Conservation (phyloP, 1,140 invertebrate species). For the Sinella curviseta region DNA sequence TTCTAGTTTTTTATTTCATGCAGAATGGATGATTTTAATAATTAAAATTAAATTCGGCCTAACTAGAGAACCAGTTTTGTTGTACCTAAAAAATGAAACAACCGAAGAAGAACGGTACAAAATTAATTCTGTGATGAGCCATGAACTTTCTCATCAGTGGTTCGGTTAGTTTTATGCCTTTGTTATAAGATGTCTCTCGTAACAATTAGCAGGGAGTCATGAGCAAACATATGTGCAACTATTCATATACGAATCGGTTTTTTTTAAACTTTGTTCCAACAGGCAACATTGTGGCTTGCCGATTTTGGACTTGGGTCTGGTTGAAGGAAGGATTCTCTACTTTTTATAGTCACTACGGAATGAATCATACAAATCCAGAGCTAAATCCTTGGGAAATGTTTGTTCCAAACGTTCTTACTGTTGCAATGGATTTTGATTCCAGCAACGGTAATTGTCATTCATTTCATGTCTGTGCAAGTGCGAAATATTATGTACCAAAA, state of each 20-base stretch:
- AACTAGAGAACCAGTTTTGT: slow-evolving; percentile 37
- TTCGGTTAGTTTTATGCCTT: slow-evolving; percentile 73
- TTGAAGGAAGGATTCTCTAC: slow-evolving; percentile 40
- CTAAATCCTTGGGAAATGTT: slow-evolving; percentile 34
- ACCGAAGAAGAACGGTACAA: slow-evolving; percentile 33
- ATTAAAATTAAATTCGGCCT: too few relatives aligned
- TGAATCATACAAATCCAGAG: slow-evolving; percentile 35
- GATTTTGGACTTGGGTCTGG: slow-evolving; percentile 42
- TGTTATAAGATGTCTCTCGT: neutral
- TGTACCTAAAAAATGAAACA: slow-evolving; percentile 32
- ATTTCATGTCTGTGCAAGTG: neutral
- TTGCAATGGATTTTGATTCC: slow-evolving; percentile 34
- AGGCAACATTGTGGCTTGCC: slow-evolving; percentile 24
- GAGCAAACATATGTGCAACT: neutral
- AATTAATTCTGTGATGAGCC: slow-evolving; percentile 66
- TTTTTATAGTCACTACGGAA: slow-evolving; percentile 32
- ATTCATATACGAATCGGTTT: neutral
- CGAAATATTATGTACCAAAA: neutral
- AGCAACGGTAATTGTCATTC: neutral
- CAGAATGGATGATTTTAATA: too few relatives aligned
- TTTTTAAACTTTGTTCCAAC: neutral
- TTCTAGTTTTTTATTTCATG: too few relatives aligned
- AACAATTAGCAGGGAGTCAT: too few relatives aligned
- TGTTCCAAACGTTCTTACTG: slow-evolving; percentile 28
- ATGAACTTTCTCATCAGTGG: slow-evolving; percentile 87